These are phyloP conservation scores for Sycophila texana DNA, from an alignment of 2,888 invertebrate genomes.

Conservation along the genomic window DNA sequence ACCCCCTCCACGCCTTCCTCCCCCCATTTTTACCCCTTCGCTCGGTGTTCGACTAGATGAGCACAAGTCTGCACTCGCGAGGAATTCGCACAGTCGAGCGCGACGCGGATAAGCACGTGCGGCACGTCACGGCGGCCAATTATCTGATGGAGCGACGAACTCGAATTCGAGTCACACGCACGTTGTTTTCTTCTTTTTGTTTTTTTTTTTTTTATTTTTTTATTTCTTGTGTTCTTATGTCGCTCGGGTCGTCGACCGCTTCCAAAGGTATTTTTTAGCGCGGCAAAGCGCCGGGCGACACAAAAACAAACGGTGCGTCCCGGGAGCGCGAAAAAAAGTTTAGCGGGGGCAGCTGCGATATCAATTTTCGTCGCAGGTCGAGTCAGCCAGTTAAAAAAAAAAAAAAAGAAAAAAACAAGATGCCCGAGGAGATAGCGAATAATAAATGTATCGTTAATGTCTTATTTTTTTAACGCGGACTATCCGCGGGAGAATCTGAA, in stretches of 20 bases:
- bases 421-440: constrained; percentile 4
- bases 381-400: constrained; percentile 4
- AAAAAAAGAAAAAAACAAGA: constrained; percentile 10
- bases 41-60: not conserved
- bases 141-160: constrained; percentile 49
- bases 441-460: constrained; percentile 30
- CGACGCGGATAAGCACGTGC: constrained; percentile 33
- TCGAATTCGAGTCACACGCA: constrained; percentile 50
- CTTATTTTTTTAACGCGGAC: constrained; percentile 21
- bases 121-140: constrained; percentile 49
- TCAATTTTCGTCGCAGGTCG: not conserved
- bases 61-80: too few species aligned
- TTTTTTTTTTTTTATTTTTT: not conserved
- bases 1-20: not conserved
- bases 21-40: not conserved
- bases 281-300: too few species aligned
- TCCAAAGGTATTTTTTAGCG: constrained; percentile 3
- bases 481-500: constrained; percentile 7
- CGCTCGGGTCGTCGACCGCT: constrained; percentile 30
- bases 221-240: not conserved
- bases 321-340: too few species aligned
- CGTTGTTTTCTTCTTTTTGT: constrained; percentile 8
- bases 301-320: too few species aligned
- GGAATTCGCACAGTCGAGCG: not conserved
- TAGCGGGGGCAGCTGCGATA: too few species aligned